Conservation (phyloP, 2,113 vertebrate species). For the Lates calcarifer region DNA sequence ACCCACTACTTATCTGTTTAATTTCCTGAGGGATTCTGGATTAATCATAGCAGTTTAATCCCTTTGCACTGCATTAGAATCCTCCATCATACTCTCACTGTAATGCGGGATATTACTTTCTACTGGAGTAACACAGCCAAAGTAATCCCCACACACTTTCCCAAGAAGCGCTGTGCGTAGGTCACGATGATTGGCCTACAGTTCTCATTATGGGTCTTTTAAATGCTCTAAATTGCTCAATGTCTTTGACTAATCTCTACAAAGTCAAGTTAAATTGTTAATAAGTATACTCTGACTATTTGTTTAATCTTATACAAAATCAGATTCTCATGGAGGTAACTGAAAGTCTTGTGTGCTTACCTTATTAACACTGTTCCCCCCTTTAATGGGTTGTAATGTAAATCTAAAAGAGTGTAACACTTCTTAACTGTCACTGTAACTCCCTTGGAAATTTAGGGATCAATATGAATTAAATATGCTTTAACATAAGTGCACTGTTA, state of each 20-base stretch:
- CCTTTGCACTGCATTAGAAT: constrained; percentile 79
- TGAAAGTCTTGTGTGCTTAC: constrained; percentile 56
- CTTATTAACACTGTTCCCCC: constrained; percentile 36
- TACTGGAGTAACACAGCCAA: constrained; percentile 66
- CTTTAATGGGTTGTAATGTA: constrained; percentile 45
- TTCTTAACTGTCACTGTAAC: constrained; percentile 43
- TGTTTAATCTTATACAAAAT: constrained; percentile 46
- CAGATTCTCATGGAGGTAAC: constrained; percentile 52
- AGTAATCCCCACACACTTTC: constrained; percentile 75
- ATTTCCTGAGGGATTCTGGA: constrained; percentile 83
- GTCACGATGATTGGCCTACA: constrained; percentile 77
- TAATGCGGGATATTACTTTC: constrained; percentile 76
- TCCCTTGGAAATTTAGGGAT: constrained; percentile 44
- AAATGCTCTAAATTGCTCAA: constrained; percentile 74
- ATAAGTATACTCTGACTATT: constrained; percentile 43
- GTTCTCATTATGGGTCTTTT: constrained; percentile 69
- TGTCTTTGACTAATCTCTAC: constrained; percentile 76
- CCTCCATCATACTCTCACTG: constrained; percentile 76
- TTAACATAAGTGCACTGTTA: constrained; percentile 29
- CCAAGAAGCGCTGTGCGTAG: constrained; percentile 69
- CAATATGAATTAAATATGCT: constrained; percentile 57
- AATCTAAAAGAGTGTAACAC: constrained; percentile 33
- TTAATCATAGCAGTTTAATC: constrained; percentile 84
- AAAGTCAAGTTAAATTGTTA: constrained; percentile 74
- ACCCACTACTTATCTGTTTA: constrained; percentile 83